Conservation (phyloP, 1,140 invertebrate species). For the Aphis gossypii region DNA sequence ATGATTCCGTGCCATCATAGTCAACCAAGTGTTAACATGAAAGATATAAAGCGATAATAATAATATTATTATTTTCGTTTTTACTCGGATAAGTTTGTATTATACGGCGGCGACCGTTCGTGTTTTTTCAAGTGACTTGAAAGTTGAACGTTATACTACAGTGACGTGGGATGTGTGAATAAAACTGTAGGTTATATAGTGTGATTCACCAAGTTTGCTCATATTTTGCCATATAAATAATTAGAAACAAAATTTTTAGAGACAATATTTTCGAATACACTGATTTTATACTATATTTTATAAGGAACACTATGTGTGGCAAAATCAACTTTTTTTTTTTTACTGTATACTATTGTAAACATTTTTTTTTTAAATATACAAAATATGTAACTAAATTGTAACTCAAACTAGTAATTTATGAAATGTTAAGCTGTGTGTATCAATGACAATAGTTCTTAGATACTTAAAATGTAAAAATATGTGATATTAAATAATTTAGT, state of each 20-base stretch:
- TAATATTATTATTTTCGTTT: slow-evolving; percentile 37
- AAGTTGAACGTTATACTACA: not conserved
- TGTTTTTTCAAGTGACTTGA: slow-evolving; percentile 7
- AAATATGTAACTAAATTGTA: too few species aligned
- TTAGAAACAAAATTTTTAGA: too few species aligned
- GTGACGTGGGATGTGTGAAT: not conserved
- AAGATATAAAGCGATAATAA: not conserved
- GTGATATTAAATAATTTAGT: not conserved
- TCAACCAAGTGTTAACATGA: not conserved
- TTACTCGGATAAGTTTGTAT: slow-evolving; percentile 14
- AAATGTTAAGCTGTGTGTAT: too few species aligned
- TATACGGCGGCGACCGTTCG: not conserved
- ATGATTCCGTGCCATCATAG: not conserved
- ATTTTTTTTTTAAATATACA: too few species aligned
- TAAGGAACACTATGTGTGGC: too few species aligned
- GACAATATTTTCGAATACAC: too few species aligned
- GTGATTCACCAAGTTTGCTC: not conserved
- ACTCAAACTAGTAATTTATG: too few species aligned
- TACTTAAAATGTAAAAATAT: not conserved
- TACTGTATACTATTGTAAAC: too few species aligned
- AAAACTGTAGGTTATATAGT: not conserved
- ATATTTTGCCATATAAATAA: not conserved
- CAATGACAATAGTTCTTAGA: not conserved
- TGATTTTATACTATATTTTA: too few species aligned
- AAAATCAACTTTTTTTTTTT: too few species aligned